phyloP scores from a whole-genome alignment of 1,140 invertebrate species.

The Metaphire vulgaris region DNA sequence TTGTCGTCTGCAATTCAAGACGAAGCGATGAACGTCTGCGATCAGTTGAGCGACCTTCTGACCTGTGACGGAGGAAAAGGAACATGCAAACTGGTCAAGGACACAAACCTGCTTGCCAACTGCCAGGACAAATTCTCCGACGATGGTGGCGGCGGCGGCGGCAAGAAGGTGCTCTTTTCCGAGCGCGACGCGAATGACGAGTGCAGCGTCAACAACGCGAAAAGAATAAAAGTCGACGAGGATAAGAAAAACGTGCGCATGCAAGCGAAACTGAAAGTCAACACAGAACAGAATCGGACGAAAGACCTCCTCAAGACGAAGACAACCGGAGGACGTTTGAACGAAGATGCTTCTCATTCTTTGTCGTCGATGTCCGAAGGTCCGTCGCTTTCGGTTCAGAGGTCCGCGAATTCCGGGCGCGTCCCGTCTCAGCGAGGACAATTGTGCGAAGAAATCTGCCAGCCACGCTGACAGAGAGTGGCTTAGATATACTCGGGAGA shows the following conservation, averaged over 20 bases:
- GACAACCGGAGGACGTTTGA: not conserved
- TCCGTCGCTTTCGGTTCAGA: not conserved
- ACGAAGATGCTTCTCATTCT: not conserved
- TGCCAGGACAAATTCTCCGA: slow-evolving; percentile 27
- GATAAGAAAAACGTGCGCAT: slow-evolving; percentile 46
- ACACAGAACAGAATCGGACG: slow-evolving; percentile 30
- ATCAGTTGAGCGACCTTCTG: not conserved
- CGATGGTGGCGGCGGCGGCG: slow-evolving; percentile 46
- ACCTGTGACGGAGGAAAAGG: slow-evolving; percentile 51
- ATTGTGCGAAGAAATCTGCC: not conserved
- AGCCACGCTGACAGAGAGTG: slow-evolving; percentile 58
- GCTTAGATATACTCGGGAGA: slow-evolving; percentile 59
- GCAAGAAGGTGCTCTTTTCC: slow-evolving; percentile 38
- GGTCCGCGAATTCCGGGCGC: not conserved
- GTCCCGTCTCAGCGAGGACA: slow-evolving; percentile 7
- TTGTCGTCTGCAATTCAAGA: not conserved
- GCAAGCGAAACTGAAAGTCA: slow-evolving; percentile 42
- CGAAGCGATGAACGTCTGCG: not conserved
- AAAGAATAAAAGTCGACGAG: slow-evolving; percentile 36
- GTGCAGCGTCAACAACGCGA: slow-evolving; percentile 34
- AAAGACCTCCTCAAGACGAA: not conserved
- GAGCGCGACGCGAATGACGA: not conserved
- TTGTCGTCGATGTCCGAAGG: not conserved
- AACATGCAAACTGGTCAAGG: slow-evolving; percentile 54
- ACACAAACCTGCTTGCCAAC: slow-evolving; percentile 52